phyloP scores from a whole-genome alignment of 2,113 vertebrate genomes.

The Axis porcinus region DNA sequence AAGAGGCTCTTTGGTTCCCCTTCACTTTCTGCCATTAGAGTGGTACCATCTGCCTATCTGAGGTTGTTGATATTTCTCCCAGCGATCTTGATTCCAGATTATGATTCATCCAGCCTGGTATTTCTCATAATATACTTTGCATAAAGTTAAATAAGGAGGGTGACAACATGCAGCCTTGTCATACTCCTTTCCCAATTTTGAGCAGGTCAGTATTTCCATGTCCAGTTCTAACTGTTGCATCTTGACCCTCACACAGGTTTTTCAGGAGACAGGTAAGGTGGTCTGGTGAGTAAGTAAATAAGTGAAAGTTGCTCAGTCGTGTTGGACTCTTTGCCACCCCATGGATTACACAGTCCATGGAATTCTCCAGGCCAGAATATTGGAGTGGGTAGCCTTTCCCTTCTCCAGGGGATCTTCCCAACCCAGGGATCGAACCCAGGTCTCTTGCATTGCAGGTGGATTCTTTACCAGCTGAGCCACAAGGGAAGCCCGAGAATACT shows the following conservation, averaged over 20 bases:
- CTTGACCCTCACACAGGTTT: not conserved
- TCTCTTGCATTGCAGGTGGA: not conserved
- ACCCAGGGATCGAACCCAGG: accelerated
- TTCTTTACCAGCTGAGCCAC: not conserved
- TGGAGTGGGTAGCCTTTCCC: not conserved
- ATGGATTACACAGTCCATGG: not conserved
- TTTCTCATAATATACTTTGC: not conserved
- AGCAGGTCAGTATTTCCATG: not conserved
- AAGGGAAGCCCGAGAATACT: not conserved
- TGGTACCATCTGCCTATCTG: not conserved
- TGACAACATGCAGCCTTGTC: not conserved
- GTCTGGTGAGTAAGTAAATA: not conserved
- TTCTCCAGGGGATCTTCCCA: not conserved
- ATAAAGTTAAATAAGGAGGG: not conserved
- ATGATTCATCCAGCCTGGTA: not conserved
- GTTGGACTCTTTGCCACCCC: not conserved
- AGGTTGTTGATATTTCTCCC: not conserved
- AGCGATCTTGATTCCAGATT: not conserved
- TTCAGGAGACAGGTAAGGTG: not conserved
- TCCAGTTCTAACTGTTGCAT: not conserved
- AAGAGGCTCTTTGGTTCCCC: not conserved
- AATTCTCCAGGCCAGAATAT: not conserved
- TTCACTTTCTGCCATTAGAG: not conserved
- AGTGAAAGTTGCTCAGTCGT: accelerated
- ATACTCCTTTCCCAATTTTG: not conserved